Conservation (phyloP, 2,113 vertebrate species). For the Tetrax tetrax region DNA sequence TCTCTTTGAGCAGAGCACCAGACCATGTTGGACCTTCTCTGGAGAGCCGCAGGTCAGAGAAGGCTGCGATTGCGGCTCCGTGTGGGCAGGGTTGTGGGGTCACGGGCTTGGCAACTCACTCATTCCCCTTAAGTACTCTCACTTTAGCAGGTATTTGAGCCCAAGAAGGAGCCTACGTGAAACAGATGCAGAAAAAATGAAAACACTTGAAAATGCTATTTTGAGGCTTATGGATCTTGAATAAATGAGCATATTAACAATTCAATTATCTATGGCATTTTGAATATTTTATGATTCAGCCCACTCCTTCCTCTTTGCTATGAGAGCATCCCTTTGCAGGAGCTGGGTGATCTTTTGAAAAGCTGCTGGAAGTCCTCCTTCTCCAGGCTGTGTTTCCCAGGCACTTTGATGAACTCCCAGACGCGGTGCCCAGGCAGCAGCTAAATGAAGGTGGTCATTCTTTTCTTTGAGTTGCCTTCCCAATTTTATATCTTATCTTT, state of each 20-base stretch:
- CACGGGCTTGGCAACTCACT: background rate
- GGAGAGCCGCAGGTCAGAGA: background rate
- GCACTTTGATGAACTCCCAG: background rate
- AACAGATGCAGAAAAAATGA: background rate
- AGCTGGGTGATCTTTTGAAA: background rate
- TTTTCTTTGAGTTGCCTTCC: background rate
- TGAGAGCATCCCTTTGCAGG: background rate
- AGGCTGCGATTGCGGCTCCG: accelerated
- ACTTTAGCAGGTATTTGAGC: background rate
- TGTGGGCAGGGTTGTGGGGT: background rate
- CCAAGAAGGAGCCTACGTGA: background rate
- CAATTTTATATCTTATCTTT: background rate
- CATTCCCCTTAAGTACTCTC: background rate
- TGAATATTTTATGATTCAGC: background rate
- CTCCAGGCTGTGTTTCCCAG: background rate
- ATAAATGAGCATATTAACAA: constrained; percentile 10
- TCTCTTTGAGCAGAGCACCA: background rate
- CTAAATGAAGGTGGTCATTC: background rate
- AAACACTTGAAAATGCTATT: constrained; percentile 43
- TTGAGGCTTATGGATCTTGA: background rate
- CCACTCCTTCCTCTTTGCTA: background rate
- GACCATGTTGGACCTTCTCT: accelerated
- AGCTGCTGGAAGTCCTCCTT: background rate
- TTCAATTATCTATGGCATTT: constrained; percentile 28
- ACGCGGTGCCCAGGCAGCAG: background rate